Conservation (phyloP, 2,113 vertebrate genomes). For the Casuarius casuarius region DNA sequence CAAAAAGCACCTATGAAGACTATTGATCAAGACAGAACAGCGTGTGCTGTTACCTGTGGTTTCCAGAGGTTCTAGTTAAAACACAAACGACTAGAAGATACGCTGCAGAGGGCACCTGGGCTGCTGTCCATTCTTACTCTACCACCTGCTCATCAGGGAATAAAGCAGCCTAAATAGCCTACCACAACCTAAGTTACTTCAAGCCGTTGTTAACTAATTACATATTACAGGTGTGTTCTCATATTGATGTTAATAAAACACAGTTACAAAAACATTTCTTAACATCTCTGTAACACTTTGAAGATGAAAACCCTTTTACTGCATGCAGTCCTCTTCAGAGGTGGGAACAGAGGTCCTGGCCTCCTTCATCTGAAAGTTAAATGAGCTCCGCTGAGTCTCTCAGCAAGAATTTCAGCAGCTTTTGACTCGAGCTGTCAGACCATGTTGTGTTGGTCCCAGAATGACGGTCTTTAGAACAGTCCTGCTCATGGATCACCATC, state of each 20-base stretch:
- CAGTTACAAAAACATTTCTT: too few species aligned
- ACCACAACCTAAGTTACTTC: not conserved
- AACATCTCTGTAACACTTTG: not conserved
- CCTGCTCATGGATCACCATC: not conserved
- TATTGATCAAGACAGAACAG: not conserved
- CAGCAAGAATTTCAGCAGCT: not conserved
- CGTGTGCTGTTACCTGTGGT: rapidly evolving
- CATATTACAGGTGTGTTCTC: rapidly evolving
- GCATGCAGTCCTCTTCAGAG: rapidly evolving
- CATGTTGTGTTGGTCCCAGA: not conserved
- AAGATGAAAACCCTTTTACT: not conserved
- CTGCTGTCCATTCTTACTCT: not conserved
- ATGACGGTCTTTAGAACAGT: not conserved
- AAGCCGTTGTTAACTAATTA: rapidly evolving
- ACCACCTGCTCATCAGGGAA: rapidly evolving
- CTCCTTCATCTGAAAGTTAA: not conserved
- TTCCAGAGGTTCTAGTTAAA: not conserved
- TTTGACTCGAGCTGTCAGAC: not conserved
- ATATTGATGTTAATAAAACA: too few species aligned
- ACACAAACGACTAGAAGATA: not conserved
- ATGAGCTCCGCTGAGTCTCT: rapidly evolving
- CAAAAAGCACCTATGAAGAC: not conserved
- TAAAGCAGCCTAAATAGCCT: not conserved
- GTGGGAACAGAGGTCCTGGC: not conserved
- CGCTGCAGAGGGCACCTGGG: not conserved